phyloP scores from a whole-genome alignment of 2,113 vertebrate species.

The Sardina pilchardus region DNA sequence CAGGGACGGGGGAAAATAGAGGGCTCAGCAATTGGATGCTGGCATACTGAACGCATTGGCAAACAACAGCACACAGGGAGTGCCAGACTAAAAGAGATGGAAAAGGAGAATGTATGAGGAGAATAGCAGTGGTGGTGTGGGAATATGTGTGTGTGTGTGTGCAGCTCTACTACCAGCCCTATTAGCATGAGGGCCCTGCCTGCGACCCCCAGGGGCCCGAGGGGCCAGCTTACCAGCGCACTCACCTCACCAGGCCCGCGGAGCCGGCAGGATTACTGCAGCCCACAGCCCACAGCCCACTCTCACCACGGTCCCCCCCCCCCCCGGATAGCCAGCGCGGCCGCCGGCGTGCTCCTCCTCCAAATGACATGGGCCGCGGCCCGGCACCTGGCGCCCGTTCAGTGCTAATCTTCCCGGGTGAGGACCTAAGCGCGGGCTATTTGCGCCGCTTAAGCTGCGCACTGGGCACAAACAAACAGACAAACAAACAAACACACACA shows the following conservation, averaged over 20 bases:
- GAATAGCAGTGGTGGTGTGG: too few relatives aligned
- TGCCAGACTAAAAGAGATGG: neutral
- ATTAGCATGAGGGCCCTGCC: neutral
- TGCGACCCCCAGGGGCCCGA: slow-evolving; percentile 23
- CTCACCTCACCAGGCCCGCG: slow-evolving; percentile 58
- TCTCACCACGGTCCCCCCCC: slow-evolving; percentile 58
- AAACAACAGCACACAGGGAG: neutral
- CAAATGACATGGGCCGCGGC: slow-evolving; percentile 24
- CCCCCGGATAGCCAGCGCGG: slow-evolving; percentile 54
- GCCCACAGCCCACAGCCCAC: slow-evolving; percentile 45
- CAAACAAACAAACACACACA: slow-evolving; percentile 17
- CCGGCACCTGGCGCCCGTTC: neutral
- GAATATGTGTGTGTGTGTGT: neutral
- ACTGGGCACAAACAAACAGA: neutral
- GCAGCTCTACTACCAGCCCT: neutral
- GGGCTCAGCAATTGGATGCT: neutral
- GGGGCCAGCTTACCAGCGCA: slow-evolving; percentile 44
- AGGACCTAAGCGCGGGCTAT: neutral
- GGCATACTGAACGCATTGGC: neutral
- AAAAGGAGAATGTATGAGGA: too few relatives aligned
- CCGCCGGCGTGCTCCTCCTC: slow-evolving; percentile 38
- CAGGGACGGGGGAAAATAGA: neutral
- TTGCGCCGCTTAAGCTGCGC: neutral
- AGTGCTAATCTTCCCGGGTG: neutral
- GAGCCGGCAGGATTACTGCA: slow-evolving; percentile 63